phyloP scores from a whole-genome alignment of 2,888 invertebrate genomes.

The Endotricha flammealis region DNA sequence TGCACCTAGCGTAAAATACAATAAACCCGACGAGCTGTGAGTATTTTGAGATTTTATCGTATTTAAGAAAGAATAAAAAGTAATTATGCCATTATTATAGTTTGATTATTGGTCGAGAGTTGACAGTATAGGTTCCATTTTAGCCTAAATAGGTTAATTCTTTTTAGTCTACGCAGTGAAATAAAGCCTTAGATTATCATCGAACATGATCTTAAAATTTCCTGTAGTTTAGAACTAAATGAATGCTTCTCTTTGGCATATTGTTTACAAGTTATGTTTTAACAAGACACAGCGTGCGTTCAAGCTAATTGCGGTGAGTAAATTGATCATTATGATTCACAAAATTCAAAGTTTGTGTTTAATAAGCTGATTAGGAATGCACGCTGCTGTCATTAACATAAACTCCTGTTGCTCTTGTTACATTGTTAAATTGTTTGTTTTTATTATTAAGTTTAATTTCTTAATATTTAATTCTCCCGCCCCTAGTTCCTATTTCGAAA shows the following conservation, averaged over 20 bases:
- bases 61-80: slow-evolving; percentile 59
- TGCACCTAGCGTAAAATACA: slow-evolving; percentile 76
- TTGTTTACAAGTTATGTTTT: slow-evolving; percentile 2
- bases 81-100: slow-evolving; percentile 49
- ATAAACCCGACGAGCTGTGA: slow-evolving; percentile 78
- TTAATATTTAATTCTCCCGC: slow-evolving; percentile 37
- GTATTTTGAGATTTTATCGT: slow-evolving; percentile 78
- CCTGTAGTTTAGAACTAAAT: slow-evolving; percentile 42
- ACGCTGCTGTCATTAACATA: slow-evolving; percentile 25
- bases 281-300: no score
- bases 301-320: no score
- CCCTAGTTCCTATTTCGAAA: slow-evolving; percentile 67
- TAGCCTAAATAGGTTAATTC: slow-evolving; percentile 70
- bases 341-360: no score
- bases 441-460: slow-evolving; percentile 21
- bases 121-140: slow-evolving; percentile 59
- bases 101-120: slow-evolving; percentile 56
- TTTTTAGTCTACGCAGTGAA: slow-evolving; percentile 53
- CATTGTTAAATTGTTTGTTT: slow-evolving; percentile 12
- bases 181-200: slow-evolving; percentile 53
- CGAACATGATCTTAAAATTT: slow-evolving; percentile 39
- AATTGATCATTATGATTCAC: no score
- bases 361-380: no score
- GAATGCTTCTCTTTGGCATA: slow-evolving; percentile 31
- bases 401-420: slow-evolving; percentile 21